A percentile compares a stretch with the other conserved stretches of the same genome.
Evolutionary conservation across 2,797 vertebrate species (phyloP).

Genomic region (Taeniopygia guttata): DNA sequence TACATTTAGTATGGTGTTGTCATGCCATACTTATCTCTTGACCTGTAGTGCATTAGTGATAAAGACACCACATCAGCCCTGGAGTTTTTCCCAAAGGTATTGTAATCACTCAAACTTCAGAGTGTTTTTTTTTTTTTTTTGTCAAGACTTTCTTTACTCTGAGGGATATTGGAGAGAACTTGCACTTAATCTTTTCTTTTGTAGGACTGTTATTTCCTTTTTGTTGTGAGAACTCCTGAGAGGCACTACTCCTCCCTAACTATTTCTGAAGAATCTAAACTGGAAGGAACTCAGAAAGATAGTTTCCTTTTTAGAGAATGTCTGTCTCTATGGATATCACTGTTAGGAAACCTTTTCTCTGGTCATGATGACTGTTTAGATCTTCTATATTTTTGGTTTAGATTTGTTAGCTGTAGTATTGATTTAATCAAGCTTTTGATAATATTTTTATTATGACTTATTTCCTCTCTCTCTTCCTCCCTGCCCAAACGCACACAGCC

Average conservation of each 20-base stretch:
- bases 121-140: too few species aligned
- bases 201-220: conserved; percentile 26
- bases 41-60: neutral
- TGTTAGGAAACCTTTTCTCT: neutral
- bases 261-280: neutral
- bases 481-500: neutral
- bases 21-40: neutral
- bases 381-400: conserved; percentile 3
- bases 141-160: neutral
- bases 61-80: neutral
- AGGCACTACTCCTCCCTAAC: neutral
- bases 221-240: neutral
- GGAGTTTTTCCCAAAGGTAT: neutral
- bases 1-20: neutral
- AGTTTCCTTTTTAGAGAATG: conserved; percentile 4
- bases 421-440: neutral
- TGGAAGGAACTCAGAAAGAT: conserved; percentile 10
- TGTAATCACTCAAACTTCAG: neutral
- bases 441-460: conserved; percentile 19
- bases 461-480: neutral
- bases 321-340: neutral
- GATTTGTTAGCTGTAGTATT: neutral
- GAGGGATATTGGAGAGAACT: neutral
- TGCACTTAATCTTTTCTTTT: neutral
- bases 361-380: neutral